Conservation (phyloP, 2,113 vertebrate genomes). For the Acrocephalus arundinaceus region DNA sequence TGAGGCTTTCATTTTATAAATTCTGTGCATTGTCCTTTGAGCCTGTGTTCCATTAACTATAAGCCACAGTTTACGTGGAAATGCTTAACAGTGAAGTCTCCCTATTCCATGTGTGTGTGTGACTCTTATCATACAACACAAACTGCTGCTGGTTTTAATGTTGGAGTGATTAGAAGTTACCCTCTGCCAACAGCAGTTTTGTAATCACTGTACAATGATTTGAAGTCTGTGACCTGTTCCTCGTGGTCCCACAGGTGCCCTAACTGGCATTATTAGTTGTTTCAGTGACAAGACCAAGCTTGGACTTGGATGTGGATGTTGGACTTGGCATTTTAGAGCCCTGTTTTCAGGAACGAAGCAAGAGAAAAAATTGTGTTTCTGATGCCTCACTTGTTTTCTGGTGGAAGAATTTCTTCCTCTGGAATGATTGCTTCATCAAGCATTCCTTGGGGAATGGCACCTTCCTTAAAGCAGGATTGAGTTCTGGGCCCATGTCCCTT, state of each 20-base stretch:
- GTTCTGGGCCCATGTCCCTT: background rate
- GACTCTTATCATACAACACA: background rate
- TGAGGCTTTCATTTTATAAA: background rate
- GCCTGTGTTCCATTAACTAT: background rate
- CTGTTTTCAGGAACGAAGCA: background rate
- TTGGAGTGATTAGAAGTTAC: background rate
- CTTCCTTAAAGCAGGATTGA: background rate
- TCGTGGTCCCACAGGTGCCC: background rate
- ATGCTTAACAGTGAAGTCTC: background rate
- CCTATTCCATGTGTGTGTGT: background rate
- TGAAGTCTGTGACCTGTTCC: background rate
- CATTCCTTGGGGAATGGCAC: background rate
- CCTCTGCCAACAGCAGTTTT: background rate
- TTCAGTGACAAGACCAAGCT: background rate
- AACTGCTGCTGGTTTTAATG: background rate
- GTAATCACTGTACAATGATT: background rate
- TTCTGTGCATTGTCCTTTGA: constrained; percentile 3
- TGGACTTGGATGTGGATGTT: background rate
- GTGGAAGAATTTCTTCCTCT: background rate
- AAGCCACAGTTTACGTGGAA: constrained; percentile 34
- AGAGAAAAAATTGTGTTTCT: background rate
- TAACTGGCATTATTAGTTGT: background rate
- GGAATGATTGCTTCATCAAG: background rate
- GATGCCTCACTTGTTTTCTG: background rate
- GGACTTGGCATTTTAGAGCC: background rate